phyloP scores from a whole-genome alignment of 2,888 invertebrate genomes.

The Pogonocherus hispidulus region DNA sequence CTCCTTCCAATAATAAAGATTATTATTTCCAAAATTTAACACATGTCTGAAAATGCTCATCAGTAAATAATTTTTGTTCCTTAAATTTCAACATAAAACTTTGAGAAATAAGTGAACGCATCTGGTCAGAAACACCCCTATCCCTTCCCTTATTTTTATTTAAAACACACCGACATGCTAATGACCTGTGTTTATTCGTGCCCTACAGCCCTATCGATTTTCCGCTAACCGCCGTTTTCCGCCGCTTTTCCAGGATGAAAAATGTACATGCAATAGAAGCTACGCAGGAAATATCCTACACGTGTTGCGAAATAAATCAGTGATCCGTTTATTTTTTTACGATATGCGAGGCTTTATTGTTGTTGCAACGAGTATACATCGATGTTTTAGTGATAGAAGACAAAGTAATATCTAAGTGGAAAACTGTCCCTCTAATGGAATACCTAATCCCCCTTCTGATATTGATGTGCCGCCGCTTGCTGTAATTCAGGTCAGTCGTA shows the following conservation, averaged over 20 bases:
- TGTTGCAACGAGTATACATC: slow-evolving; percentile 1
- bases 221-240: slow-evolving; percentile 10
- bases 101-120: neutral
- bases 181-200: slow-evolving; percentile 15
- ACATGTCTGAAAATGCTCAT: too few relatives aligned
- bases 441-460: slow-evolving; percentile 5
- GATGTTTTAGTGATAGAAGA: neutral
- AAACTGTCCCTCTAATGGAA: slow-evolving; percentile 12
- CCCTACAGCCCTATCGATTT: slow-evolving; percentile 20
- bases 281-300: slow-evolving; percentile 8
- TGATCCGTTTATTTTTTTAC: slow-evolving; percentile 1
- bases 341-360: neutral
- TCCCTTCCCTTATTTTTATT: neutral
- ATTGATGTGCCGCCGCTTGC: slow-evolving; percentile 5
- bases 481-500: slow-evolving; percentile 31
- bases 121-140: neutral
- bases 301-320: slow-evolving; percentile 9
- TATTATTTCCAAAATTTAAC: too few relatives aligned
- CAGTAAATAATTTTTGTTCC: too few relatives aligned
- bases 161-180: neutral
- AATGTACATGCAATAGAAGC: slow-evolving; percentile 14
- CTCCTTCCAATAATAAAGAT: too few relatives aligned
- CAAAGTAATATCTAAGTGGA: slow-evolving; percentile 2
- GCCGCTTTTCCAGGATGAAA: slow-evolving; percentile 25
- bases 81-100: too few relatives aligned